Percentiles rank a stretch among this genome's conserved stretches.
Evolutionary conservation across 1,140 invertebrate species (phyloP).

Genomic region (Aphaenogaster ashmeadi): DNA sequence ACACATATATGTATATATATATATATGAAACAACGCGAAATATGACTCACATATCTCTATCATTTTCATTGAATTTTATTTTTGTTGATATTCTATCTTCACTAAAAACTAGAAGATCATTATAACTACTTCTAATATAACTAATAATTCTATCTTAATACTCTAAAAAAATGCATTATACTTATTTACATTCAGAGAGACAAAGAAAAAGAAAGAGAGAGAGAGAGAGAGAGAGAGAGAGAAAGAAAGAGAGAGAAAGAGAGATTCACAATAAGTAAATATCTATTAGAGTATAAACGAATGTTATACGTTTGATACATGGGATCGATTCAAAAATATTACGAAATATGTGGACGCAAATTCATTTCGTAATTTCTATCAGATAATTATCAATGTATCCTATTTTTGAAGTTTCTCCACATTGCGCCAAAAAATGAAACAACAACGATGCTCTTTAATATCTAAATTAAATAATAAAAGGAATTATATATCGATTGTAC

Average conservation of each 20-base stretch:
- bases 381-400: background rate
- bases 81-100: too few relatives aligned
- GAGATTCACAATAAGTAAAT: constrained; percentile 17
- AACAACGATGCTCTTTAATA: background rate
- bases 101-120: background rate
- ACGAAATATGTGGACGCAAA: background rate
- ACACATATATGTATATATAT: constrained; percentile 2
- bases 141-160: background rate
- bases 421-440: background rate
- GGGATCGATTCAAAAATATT: background rate
- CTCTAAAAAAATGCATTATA: background rate
- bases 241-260: background rate
- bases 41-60: background rate
- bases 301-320: background rate
- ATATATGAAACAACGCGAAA: constrained; percentile 4
- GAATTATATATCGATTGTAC: background rate
- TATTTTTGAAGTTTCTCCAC: constrained; percentile 7
- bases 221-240: background rate
- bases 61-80: background rate
- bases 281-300: constrained; percentile 15
- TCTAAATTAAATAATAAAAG: background rate
- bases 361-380: background rate
- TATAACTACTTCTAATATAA: background rate
- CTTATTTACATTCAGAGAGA: constrained; percentile 19
- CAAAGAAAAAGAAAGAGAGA: background rate